Base-by-base conservation (phyloP, 1,140 invertebrate species). In the Antheraea mylitta region DNA sequence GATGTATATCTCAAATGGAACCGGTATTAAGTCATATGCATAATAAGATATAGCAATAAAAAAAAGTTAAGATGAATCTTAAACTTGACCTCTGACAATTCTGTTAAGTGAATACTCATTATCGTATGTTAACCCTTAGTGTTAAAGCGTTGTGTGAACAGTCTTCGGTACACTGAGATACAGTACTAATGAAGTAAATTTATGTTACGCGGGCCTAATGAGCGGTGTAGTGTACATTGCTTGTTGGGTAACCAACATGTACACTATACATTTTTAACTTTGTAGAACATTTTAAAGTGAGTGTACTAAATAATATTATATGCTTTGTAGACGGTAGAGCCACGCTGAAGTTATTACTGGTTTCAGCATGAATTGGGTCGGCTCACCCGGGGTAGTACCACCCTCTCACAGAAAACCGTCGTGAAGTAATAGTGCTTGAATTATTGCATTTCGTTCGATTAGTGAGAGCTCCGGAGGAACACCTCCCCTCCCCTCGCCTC, bases 161-260 rank as follows among this genome's bases (percentile, higher is more conserved):
- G 11, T n/a, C 45, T 22, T 38, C 45, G 16, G 45, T 53, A 53
- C 45, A 53, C 45, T 16, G 45, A 9, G 11, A 53, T 48, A 70
- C 42, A 58, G 64, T 58, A 38, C 65, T 73, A 73, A 73, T 73
- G 72, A 73, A 70, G 68, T 63, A 66, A 67, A 73, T 73, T 73
- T 73, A 73, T 73, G 65, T 64, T 45, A 48, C 10, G n/a, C 10
- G 19, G 58, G 13, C 59, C 66, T 73, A 58, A 67, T 67, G 53
- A 59, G 58, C 19, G 58, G 19, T 30, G 22, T 22, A 42, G 38
- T 42, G 38, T 53, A 53, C 45, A n/a, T 53, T 16, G 16, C 45
- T 53, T 53, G 45, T 16, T 13, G 6, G 13, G 13, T 13, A 53
- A 53, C 11, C 45, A 16, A 53, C 45, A 53, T 16, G 38, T 16